Percentiles rank a stretch among this genome's conserved stretches.
These are phyloP conservation scores for Acronicta aceris DNA, from an alignment of 2,888 invertebrate genomes.

Conservation along the genomic window DNA sequence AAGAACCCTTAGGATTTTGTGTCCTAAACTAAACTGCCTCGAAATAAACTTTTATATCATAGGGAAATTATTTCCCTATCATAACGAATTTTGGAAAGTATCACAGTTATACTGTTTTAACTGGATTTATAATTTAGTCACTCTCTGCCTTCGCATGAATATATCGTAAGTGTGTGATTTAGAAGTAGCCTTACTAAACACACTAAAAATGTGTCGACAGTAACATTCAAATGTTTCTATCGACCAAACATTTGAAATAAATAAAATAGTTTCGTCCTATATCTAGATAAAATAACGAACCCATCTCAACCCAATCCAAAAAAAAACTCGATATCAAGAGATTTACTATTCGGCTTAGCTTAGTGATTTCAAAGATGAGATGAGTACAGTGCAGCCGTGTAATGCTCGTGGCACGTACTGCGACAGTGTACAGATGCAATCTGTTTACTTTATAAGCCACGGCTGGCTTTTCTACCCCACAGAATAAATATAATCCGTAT, in stretches of 20 bases:
- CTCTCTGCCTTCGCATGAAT: too few relatives aligned
- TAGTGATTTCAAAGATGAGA: conserved; percentile 39
- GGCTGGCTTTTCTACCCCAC: conserved; percentile 55
- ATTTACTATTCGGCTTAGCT: conserved; percentile 30
- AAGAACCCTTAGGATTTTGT: too few relatives aligned
- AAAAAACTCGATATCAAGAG: conserved; percentile 14
- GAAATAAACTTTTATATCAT: too few relatives aligned
- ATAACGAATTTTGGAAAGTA: too few relatives aligned
- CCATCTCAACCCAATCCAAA: background rate
- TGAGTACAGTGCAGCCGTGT: conserved; percentile 50
- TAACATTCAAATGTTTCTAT: too few relatives aligned
- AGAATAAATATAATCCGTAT: conserved; percentile 7
- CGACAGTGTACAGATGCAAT: conserved; percentile 77
- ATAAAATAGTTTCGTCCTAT: background rate
- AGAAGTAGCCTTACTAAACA: too few relatives aligned
- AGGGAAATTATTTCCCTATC: too few relatives aligned
- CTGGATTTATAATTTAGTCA: too few relatives aligned
- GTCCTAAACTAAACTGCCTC: too few relatives aligned
- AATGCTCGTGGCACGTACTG: conserved; percentile 65
- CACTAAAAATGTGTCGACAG: too few relatives aligned
- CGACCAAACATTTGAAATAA: background rate
- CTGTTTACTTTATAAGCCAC: conserved; percentile 80
- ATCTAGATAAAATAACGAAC: background rate
- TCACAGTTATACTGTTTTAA: too few relatives aligned
- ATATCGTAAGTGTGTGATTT: too few relatives aligned